Percentiles rank a stretch among this genome's conserved stretches.
Conservation (phyloP, 1,140 invertebrate genomes). For the Bathynomus jamesi region DNA sequence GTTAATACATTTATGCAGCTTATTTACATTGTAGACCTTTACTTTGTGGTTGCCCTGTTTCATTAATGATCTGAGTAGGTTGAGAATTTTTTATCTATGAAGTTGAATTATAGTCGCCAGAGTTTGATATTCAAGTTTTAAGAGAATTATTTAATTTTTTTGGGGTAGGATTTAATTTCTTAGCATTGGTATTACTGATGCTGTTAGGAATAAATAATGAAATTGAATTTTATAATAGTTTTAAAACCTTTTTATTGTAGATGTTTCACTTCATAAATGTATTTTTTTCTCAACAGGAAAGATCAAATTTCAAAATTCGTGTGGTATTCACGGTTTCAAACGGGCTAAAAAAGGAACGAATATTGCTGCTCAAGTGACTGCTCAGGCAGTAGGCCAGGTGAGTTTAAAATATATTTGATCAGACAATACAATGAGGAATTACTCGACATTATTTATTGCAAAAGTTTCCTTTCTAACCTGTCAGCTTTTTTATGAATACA, state of each 20-base stretch:
- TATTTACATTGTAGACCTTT: no score
- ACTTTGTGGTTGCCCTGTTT: no score
- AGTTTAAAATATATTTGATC: constrained; percentile 39
- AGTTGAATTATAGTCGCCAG: no score
- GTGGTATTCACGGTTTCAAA: constrained; percentile 89
- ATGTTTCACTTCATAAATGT: constrained; percentile 9
- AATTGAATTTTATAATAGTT: not conserved
- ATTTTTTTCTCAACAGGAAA: constrained; percentile 45
- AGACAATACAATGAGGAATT: not conserved
- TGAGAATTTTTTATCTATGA: no score
- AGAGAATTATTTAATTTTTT: no score
- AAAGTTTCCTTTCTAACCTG: no score
- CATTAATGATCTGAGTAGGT: no score
- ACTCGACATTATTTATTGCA: not conserved
- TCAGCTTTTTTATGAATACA: no score
- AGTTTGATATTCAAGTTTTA: no score
- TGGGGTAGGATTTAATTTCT: no score
- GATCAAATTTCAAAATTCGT: constrained; percentile 56
- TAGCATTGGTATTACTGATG: not conserved
- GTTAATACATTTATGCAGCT: no score
- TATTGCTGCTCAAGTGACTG: constrained; percentile 88
- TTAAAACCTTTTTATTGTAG: not conserved
- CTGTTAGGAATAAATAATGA: not conserved
- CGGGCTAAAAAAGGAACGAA: constrained; percentile 91
- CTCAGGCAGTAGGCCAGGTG: constrained; percentile 63